Base-by-base conservation (phyloP, 1,140 invertebrate species). In the Bombyx mori region DNA sequence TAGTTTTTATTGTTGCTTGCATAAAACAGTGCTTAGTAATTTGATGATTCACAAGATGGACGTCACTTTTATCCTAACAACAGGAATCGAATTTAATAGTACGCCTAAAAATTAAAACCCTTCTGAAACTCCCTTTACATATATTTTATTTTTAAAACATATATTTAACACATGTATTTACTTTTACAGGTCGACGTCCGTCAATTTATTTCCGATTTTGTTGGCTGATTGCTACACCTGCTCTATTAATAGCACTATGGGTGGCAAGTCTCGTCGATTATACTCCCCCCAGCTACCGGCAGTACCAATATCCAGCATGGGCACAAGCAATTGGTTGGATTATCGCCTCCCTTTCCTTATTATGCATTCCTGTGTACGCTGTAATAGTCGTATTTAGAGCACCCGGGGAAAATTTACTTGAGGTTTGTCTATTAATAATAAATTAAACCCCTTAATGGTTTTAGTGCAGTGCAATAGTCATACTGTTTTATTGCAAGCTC, bases 211-310 rank as follows among this genome's bases (percentile, higher is more conserved):
- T 97, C 71, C 91, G 93, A 61, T 92, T 93, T 61, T 97, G 96
- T 75, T 97, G 96, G 96, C 89, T 94, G 10, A 85, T 95, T 53
- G 90, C 94, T 1, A 91, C 95, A 10, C 96, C 96, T 18, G 84
- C 94, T 12, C 84, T 96, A 18, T 92, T 98, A 58, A 90, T 97
- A 91, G 92, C 92, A 52, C 91, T 97, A 12, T 96, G 95, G 95
- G 91, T 97, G 42, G 94, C 96, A 68, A 95, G 94, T 69, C 89
- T 97, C 68, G 93, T 96, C 44, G 95, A 97, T 82, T 97, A 97
- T 79, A 92, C 93, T 68, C 91, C 93, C 35, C 94, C 95, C 2
- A 93, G 91, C 50, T 95, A 96, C 74, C 92, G 92, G 7, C 87
- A 90, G 22, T 96, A 97, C 69, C 84, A 88, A 22, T 98, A 96